phyloP scores from a whole-genome alignment of 1,140 invertebrate species.

The Goniozus legneri region DNA sequence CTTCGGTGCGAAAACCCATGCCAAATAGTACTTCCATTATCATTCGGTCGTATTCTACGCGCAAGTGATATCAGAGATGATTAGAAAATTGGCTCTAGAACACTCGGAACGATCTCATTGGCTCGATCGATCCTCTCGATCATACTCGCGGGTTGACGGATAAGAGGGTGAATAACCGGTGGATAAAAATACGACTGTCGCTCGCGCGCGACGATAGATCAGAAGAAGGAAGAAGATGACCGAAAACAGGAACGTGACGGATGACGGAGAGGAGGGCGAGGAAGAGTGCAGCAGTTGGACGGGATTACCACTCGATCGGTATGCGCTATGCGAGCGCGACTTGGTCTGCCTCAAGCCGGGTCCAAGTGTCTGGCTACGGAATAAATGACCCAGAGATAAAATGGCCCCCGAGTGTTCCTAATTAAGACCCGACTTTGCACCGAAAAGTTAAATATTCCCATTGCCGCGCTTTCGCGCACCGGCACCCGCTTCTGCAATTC shows the following conservation, averaged over 20 bases:
- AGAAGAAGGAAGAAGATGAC: constrained; percentile 12
- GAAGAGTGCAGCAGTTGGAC: constrained; percentile 27
- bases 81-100: too few relatives aligned
- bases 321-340: constrained; percentile 39
- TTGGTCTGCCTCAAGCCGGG: constrained; percentile 27
- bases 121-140: too few relatives aligned
- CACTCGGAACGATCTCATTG: too few relatives aligned
- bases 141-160: too few relatives aligned
- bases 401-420: constrained; percentile 36
- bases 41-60: too few relatives aligned
- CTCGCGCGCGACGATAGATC: constrained; percentile 14
- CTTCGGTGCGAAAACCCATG: too few relatives aligned
- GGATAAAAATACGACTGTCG: constrained; percentile 48
- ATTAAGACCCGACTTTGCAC: constrained; percentile 47
- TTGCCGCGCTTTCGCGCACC: too few relatives aligned
- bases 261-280: constrained; percentile 9
- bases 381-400: constrained; percentile 50
- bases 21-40: too few relatives aligned
- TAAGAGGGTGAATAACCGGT: constrained; percentile 51
- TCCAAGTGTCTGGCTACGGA: constrained; percentile 40
- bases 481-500: too few relatives aligned
- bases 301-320: constrained; percentile 42
- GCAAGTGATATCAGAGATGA: too few relatives aligned
- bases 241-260: constrained; percentile 8
- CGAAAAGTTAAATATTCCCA: too few relatives aligned